A percentile compares a stretch with the other conserved stretches of the same genome.
phyloP scores from a whole-genome alignment of 2,888 invertebrate genomes.

The Anthrax anthrax region DNA sequence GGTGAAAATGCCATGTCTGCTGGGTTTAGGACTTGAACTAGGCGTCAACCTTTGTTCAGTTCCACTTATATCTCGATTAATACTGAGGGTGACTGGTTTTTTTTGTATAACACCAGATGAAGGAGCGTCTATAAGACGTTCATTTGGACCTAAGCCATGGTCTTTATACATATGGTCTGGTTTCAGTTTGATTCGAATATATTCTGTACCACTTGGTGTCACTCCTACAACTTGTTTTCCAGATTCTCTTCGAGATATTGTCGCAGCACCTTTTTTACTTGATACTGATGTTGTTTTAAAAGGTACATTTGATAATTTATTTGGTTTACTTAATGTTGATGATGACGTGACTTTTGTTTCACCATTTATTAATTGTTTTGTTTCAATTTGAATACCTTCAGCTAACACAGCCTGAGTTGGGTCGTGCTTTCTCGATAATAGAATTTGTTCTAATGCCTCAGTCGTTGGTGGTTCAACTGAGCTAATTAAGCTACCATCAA shows the following conservation, averaged over 20 bases:
- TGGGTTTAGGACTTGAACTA: slow-evolving; percentile 37
- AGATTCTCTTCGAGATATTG: slow-evolving; percentile 1
- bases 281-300: slow-evolving; percentile 3
- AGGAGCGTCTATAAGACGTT: slow-evolving; percentile 26
- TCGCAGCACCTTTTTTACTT: slow-evolving; percentile 1
- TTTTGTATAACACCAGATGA: slow-evolving; percentile 23
- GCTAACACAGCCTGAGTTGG: slow-evolving; percentile 49
- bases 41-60: slow-evolving; percentile 36
- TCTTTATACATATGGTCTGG: slow-evolving; percentile 58
- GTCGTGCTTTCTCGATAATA: slow-evolving; percentile 47
- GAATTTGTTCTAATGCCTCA: slow-evolving; percentile 41
- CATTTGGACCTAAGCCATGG: slow-evolving; percentile 36
- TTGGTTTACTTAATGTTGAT: background rate
- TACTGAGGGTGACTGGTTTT: slow-evolving; percentile 47
- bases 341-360: slow-evolving; percentile 15
- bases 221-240: slow-evolving; percentile 25
- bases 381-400: slow-evolving; percentile 43
- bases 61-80: slow-evolving; percentile 31
- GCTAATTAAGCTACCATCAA: slow-evolving; percentile 37
- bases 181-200: slow-evolving; percentile 54
- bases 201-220: slow-evolving; percentile 36
- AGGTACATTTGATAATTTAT: background rate
- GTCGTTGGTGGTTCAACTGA: slow-evolving; percentile 37
- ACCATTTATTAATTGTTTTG: slow-evolving; percentile 21
- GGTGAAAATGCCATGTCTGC: slow-evolving; percentile 21